These are phyloP conservation scores for Drosophila navojoa DNA, from an alignment of 1,140 invertebrate genomes.

Conservation along the genomic window DNA sequence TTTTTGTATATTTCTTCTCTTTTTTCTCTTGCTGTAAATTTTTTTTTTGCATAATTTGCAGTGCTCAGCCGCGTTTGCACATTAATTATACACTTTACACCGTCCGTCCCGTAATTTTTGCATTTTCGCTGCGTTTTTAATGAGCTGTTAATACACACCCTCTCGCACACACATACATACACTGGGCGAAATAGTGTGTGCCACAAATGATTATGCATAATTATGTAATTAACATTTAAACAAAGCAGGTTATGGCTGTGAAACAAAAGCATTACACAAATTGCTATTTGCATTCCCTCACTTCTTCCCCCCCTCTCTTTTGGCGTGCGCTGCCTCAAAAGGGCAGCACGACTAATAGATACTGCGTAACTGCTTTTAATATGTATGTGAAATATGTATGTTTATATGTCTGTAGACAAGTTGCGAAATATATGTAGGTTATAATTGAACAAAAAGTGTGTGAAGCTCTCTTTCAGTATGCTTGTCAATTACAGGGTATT, in stretches of 20 bases:
- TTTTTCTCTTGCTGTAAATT: not conserved
- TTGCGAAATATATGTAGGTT: too few relatives aligned
- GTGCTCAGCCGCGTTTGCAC: conserved; percentile 57
- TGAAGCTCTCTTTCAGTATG: too few relatives aligned
- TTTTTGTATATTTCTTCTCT: conserved; percentile 3
- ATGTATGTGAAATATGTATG: too few relatives aligned
- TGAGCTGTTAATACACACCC: conserved; percentile 79
- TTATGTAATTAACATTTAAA: conserved; percentile 84
- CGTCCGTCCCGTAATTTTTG: conserved; percentile 1
- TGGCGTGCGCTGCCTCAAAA: conserved; percentile 39
- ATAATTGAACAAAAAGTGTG: too few relatives aligned
- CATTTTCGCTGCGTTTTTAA: conserved; percentile 60
- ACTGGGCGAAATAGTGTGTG: conserved; percentile 33
- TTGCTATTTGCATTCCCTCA: conserved; percentile 59
- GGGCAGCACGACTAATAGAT: conserved; percentile 5
- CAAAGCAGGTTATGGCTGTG: conserved; percentile 72
- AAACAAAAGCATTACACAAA: conserved; percentile 75
- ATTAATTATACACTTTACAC: conserved; percentile 71
- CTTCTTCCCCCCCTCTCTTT: conserved; percentile 20
- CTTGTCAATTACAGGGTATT: too few relatives aligned
- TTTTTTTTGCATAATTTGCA: conserved; percentile 64
- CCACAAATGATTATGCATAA: conserved; percentile 79
- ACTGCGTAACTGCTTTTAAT: not conserved
- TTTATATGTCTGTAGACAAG: too few relatives aligned
- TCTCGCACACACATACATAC: conserved; percentile 23